phyloP scores from a whole-genome alignment of 2,888 invertebrate species.

The Melanchra persicariae region DNA sequence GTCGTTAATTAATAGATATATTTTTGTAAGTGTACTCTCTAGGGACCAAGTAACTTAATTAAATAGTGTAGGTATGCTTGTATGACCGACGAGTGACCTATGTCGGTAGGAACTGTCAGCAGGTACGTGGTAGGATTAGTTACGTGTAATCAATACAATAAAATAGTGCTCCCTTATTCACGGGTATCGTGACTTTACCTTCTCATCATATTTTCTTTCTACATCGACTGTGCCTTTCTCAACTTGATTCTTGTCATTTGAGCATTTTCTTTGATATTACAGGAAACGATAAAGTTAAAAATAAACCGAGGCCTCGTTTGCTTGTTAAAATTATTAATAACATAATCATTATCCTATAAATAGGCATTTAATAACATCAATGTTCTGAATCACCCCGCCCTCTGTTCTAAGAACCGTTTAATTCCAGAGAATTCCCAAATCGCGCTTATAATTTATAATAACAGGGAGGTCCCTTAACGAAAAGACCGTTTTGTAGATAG shows the following conservation, averaged over 20 bases:
- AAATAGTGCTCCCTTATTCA: neutral
- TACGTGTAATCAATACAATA: neutral
- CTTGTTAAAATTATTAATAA: conserved; percentile 6
- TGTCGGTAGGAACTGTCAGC: neutral
- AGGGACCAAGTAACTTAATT: neutral
- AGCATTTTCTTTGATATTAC: too few relatives aligned
- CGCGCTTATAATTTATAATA: conserved; percentile 90
- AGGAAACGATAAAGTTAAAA: neutral
- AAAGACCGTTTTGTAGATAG: conserved; percentile 90
- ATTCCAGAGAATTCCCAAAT: conserved; percentile 87
- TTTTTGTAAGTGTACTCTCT: neutral
- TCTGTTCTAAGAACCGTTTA: conserved; percentile 83
- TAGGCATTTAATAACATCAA: conserved; percentile 61
- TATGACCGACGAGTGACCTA: neutral
- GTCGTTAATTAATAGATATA: neutral
- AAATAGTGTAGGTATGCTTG: too few relatives aligned
- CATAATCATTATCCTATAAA: conserved; percentile 20
- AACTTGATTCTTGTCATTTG: neutral
- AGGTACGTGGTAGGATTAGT: neutral
- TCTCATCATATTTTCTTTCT: neutral
- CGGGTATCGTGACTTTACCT: neutral
- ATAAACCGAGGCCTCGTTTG: neutral
- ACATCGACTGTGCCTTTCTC: neutral
- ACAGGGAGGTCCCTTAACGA: conserved; percentile 88
- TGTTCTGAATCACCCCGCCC: conserved; percentile 71